phyloP scores from a whole-genome alignment of 64 coral and sea anemone genomes.

The Stylophora pistillata region DNA sequence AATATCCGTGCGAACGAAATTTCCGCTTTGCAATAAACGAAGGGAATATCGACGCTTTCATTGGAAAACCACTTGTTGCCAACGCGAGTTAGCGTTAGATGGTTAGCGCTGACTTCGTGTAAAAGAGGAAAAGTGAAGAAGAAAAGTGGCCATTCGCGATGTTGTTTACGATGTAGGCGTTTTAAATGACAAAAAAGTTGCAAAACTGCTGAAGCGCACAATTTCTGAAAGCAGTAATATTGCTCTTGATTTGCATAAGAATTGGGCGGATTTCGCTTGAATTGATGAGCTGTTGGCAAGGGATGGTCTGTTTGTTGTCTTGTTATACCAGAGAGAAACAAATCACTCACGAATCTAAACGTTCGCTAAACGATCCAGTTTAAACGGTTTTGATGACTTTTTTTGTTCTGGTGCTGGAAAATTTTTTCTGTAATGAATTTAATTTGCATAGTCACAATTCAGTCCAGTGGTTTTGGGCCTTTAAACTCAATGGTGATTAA shows the following conservation, averaged over 20 bases:
- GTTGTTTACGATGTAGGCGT: neutral
- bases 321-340: neutral
- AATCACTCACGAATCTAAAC: neutral
- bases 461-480: neutral
- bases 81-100: neutral
- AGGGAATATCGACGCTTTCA: neutral
- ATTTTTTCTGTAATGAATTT: neutral
- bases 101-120: neutral
- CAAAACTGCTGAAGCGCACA: slow-evolving; percentile 47
- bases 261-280: neutral
- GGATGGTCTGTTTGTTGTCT: neutral
- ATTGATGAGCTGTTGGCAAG: neutral
- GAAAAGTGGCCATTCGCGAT: neutral
- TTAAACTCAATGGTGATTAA: neutral
- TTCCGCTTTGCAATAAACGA: slow-evolving; percentile 28
- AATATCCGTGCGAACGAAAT: slow-evolving; percentile 9
- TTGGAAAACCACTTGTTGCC: neutral
- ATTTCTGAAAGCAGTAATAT: slow-evolving; percentile 38
- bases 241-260: slow-evolving; percentile 37
- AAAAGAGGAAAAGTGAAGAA: neutral
- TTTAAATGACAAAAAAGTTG: slow-evolving; percentile 28
- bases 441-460: neutral
- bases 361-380: neutral
- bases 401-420: neutral
- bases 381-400: no score